Conservation (phyloP, 2,888 invertebrate genomes). For the Plagodis dolabraria region DNA sequence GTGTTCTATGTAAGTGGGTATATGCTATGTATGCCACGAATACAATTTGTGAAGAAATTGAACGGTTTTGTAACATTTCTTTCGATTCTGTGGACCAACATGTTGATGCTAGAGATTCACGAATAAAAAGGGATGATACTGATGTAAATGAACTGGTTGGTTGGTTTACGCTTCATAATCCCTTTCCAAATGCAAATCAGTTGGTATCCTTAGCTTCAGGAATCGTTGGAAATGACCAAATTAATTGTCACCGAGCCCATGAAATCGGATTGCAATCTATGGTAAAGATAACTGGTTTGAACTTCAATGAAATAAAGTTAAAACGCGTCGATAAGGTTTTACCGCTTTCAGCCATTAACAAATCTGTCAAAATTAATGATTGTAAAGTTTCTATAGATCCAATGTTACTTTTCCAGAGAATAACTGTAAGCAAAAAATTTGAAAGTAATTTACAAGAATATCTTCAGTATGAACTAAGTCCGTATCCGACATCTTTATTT, state of each 20-base stretch:
- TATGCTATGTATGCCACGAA: constrained; percentile 22
- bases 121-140: constrained; percentile 43
- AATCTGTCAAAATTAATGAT: constrained; percentile 33
- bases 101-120: constrained; percentile 56
- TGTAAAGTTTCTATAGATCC: constrained; percentile 39
- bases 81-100: constrained; percentile 56
- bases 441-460: constrained; percentile 39
- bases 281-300: constrained; percentile 34
- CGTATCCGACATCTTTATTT: constrained; percentile 41
- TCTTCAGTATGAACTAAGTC: constrained; percentile 40
- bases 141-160: constrained; percentile 30
- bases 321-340: constrained; percentile 45
- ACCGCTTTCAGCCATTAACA: constrained; percentile 34
- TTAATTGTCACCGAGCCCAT: constrained; percentile 44
- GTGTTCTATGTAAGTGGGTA: constrained; percentile 52
- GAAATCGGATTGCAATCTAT: constrained; percentile 42
- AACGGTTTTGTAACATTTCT: constrained; percentile 37
- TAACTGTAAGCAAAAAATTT: constrained; percentile 28
- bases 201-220: constrained; percentile 31
- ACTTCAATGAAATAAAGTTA: constrained; percentile 44
- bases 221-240: constrained; percentile 33
- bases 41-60: constrained; percentile 19
- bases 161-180: constrained; percentile 31
- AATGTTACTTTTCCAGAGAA: constrained; percentile 39
- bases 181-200: constrained; percentile 28